These are phyloP conservation scores for Leptinotarsa lineolata DNA, from an alignment of 1,140 invertebrate genomes.

Conservation along the genomic window DNA sequence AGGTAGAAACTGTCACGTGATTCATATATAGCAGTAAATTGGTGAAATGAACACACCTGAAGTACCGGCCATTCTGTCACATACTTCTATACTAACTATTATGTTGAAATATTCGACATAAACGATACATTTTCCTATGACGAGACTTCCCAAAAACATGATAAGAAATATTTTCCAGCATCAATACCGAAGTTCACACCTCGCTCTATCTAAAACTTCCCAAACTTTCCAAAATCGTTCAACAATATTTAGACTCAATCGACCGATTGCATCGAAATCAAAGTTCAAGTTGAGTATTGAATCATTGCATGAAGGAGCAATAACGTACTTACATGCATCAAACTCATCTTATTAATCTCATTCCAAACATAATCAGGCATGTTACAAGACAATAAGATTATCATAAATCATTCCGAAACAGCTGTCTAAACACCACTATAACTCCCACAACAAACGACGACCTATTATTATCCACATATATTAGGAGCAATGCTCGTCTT, in stretches of 20 bases:
- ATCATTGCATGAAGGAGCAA: neutral
- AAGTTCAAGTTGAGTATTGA: neutral
- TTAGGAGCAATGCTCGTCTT: neutral
- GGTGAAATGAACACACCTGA: too few relatives aligned
- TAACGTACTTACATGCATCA: conserved; percentile 17
- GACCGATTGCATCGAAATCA: neutral
- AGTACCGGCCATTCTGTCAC: too few relatives aligned
- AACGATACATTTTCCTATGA: too few relatives aligned
- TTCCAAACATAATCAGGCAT: conserved; percentile 22
- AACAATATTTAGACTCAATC: neutral
- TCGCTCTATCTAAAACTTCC: neutral
- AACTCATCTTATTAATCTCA: conserved; percentile 22
- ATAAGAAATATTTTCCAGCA: too few relatives aligned
- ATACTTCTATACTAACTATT: too few relatives aligned
- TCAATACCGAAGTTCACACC: neutral
- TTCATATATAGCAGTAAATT: too few relatives aligned
- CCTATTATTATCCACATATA: conserved; percentile 15
- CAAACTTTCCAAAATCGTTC: neutral
- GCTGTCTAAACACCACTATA: conserved; percentile 35
- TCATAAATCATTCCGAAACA: conserved; percentile 28
- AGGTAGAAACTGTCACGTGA: too few relatives aligned
- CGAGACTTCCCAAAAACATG: too few relatives aligned
- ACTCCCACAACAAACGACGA: conserved; percentile 33
- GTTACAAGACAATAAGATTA: conserved; percentile 30
- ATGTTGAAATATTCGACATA: too few relatives aligned